Conservation (phyloP, 2,888 invertebrate species). For the Orthosia cruda region DNA sequence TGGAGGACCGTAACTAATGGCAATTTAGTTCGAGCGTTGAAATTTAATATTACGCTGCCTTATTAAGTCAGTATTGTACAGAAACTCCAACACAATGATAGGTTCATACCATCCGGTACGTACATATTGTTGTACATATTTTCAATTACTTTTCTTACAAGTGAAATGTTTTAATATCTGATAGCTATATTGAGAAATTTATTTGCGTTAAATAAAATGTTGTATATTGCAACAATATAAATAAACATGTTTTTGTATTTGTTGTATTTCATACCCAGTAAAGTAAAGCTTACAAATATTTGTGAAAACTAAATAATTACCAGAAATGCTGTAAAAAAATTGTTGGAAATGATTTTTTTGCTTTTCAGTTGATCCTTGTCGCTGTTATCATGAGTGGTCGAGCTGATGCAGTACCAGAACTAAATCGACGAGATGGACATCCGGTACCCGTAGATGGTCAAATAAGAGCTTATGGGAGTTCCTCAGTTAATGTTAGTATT, state of each 20-base stretch:
- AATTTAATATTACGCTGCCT: slow-evolving; percentile 19
- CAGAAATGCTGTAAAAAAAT: neutral
- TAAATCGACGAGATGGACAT: neutral
- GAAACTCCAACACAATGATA: slow-evolving; percentile 31
- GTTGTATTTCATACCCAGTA: neutral
- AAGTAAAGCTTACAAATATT: neutral
- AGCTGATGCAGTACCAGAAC: slow-evolving; percentile 9
- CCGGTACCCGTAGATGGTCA: neutral
- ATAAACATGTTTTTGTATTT: neutral
- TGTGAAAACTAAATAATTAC: neutral
- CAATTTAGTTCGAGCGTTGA: slow-evolving; percentile 32
- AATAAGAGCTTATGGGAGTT: neutral
- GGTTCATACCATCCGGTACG: slow-evolving; percentile 27
- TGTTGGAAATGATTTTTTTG: slow-evolving; percentile 1
- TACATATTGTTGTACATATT: neutral
- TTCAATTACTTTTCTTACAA: neutral
- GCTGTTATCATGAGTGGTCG: slow-evolving; percentile 2
- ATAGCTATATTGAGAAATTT: neutral
- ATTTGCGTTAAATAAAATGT: neutral
- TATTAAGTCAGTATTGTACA: slow-evolving; percentile 16
- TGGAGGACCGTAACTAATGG: slow-evolving; percentile 42
- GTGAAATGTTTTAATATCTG: neutral
- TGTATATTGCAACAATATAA: neutral
- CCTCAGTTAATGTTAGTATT: neutral
- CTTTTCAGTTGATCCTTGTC: slow-evolving; percentile 34